phyloP scores from a whole-genome alignment of 2,797 vertebrate genomes.

The Synaphobranchus kaupii region DNA sequence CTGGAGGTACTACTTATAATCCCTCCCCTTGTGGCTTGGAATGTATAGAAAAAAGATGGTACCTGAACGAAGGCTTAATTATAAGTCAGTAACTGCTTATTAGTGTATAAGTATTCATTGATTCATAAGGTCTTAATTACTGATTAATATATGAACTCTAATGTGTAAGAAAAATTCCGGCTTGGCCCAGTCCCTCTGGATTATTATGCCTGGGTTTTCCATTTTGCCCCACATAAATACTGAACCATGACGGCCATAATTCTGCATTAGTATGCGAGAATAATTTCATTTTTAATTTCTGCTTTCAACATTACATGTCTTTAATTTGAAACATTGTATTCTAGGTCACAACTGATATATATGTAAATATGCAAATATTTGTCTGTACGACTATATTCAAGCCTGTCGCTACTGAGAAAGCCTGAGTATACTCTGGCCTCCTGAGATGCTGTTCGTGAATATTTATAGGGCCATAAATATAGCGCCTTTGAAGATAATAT shows the following conservation, averaged over 20 bases:
- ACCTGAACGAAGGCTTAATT: too few relatives aligned
- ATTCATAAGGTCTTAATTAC: too few relatives aligned
- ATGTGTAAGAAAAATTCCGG: neutral
- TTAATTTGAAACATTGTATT: constrained; percentile 31
- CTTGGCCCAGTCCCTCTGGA: neutral
- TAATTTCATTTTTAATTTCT: neutral
- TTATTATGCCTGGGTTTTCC: too few relatives aligned
- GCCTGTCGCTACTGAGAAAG: constrained; percentile 17
- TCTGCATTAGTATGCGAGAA: neutral
- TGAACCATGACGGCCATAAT: neutral
- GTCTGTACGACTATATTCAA: constrained; percentile 28
- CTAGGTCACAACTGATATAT: constrained; percentile 41
- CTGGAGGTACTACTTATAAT: too few relatives aligned
- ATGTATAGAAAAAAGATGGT: too few relatives aligned
- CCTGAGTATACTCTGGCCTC: neutral
- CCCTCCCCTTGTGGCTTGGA: too few relatives aligned
- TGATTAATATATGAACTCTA: too few relatives aligned
- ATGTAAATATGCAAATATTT: constrained; percentile 45
- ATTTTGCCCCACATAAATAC: neutral
- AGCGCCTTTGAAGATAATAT: constrained; percentile 18
- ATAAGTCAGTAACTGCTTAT: too few relatives aligned
- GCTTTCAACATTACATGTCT: constrained; percentile 13
- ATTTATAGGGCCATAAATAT: constrained; percentile 39
- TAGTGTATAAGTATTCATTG: too few relatives aligned
- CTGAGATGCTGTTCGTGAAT: constrained; percentile 29